Conservation (phyloP, 2,113 vertebrate species). For the Phasianus colchicus region DNA sequence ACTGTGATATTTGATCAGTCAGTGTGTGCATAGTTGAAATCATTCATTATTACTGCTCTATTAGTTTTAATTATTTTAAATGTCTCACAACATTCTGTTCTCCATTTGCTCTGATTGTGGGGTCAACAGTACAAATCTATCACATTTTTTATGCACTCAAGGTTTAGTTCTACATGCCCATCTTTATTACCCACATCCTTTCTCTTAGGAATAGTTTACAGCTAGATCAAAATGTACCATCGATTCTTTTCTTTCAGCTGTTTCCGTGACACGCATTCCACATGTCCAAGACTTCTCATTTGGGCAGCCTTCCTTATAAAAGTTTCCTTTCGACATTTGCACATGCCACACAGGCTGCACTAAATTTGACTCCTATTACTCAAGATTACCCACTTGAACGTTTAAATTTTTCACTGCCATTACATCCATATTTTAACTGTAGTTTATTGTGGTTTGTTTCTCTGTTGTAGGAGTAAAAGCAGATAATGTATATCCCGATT, state of each 20-base stretch:
- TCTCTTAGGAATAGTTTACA: neutral
- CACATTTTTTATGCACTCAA: neutral
- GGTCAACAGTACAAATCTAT: constrained; percentile 10
- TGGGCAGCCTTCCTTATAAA: neutral
- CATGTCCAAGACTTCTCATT: neutral
- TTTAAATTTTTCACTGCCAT: neutral
- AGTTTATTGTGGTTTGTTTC: neutral
- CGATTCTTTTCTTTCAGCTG: constrained; percentile 1
- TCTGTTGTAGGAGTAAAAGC: neutral
- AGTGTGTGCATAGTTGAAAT: neutral
- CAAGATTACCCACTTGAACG: neutral
- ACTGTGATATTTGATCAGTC: neutral
- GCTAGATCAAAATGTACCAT: neutral
- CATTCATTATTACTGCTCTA: neutral
- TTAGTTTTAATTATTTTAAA: constrained; percentile 7
- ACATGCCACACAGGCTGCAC: neutral
- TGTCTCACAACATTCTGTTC: neutral
- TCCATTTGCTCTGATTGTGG: constrained; percentile 11
- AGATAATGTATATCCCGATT: neutral
- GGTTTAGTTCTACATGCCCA: neutral
- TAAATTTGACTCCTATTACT: neutral
- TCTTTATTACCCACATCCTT: neutral
- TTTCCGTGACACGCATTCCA: neutral
- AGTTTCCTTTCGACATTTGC: neutral
- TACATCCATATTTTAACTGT: neutral